Base-by-base conservation (phyloP, 2,113 vertebrate genomes). In the Pelvicachromis taeniatus region DNA sequence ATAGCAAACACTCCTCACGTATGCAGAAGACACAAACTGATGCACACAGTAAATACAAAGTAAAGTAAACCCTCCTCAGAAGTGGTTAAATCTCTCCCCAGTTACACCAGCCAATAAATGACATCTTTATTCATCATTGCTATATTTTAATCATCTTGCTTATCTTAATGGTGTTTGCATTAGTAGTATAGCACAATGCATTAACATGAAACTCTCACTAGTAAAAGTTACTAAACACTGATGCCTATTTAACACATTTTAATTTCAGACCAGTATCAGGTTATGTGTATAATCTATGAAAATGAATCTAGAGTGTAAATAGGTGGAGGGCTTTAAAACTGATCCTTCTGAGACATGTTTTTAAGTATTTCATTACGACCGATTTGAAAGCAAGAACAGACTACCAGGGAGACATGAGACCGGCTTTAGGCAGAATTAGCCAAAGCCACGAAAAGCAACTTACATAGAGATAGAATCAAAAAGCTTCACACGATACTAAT, bases 1-100 rank as follows among this genome's bases (percentile, higher is more conserved):
- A 84, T 29, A 81, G 85, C 83, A 88, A 88, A 90, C 80, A 88
- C 79, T 85, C 33, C 70, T 80, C 21, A 81, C 83, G 23, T 70
- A 85, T 85, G 61, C 87, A 85, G 82, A 83, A 78, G 33, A 31
- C 56, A 12, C 50, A 79, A 45, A 82, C 52, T 17, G 21, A 48
- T 29, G 13, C 45, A 52, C 12, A 75, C 13, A 29, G 11, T 65
- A 65, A 58, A 77, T 52, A 79, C 53, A 53, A 19, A 63, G 11
- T 54, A 50, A 45, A 88, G 50, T 35, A 54, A 77, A 83, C 54
- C 16, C 14, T 85, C 17, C 54, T 73, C 52, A 68, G 75, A 79
- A 77, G 35, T 59, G 50, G 75, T 21, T 45, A 26, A 80, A 48
- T 81, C 75, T 7, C 59, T 59, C 40, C 19, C 9, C 26, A 77